Evolutionary conservation across 2,888 invertebrate genomes (phyloP), one percentile per base, ranked within the genome.

Genomic region (Psococerastis gibbosa): DNA sequence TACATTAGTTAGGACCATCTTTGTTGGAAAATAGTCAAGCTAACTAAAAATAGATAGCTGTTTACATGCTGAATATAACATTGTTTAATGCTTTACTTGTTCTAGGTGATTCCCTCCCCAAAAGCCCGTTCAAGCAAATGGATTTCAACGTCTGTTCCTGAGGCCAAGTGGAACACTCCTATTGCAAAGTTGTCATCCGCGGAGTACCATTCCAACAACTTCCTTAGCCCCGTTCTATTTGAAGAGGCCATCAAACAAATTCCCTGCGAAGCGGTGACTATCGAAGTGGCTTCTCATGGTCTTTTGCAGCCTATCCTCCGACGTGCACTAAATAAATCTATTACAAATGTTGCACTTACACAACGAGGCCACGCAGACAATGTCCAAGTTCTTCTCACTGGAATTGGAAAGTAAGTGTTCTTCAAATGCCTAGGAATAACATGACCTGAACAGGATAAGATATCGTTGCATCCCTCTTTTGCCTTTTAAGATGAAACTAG

Each of bases 171-270:
- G 88, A 70, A 73, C 34, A 68, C 72, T 1, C 60, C 72, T 0
- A 66, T 71, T 23, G 74, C 77, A 0, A 63, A 69, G 48, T 57
- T 70, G 2, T 79, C 76, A 2, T 87, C 87, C 0, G 81, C 91
- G 2, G 85, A 85, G 52, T 94, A 94, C 58, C 85, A 87, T 56
- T 79, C 80, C 2, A 87, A 87, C 56, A 91, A 88, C 57, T 64
- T 87, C 18, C 60, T 83, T 56, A 82, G 68, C 67, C 55, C 62
- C 49, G 60, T 67, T 43, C 52, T 73, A 58, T 53, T 75, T 65
- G 72, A 75, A 52, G 78, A 78, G 56, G 73, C 71, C 1, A 61
- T 74, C 42, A 58, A 62, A 38, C 62, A 71, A 50, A 60, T 80
- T 15, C 78, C 78, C 1, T 59, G 64, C 17, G 70, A 74, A 55